Base-by-base conservation (phyloP, 1,140 invertebrate species). In the Caenorhabditis inopinata region DNA sequence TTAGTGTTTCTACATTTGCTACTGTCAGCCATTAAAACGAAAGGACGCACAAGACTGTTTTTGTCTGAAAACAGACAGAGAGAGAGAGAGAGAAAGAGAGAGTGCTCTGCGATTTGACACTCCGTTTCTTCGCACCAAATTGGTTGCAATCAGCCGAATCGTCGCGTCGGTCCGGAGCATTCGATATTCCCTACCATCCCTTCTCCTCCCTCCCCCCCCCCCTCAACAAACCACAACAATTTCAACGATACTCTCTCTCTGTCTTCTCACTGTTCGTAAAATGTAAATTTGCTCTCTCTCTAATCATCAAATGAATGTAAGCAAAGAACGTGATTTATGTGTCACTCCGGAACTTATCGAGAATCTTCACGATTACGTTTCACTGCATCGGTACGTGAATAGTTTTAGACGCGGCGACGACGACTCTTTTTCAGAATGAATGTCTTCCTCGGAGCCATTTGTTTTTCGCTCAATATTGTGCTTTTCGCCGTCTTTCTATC, bases 231-330 rank as follows among this genome's bases (percentile, higher is more conserved):
- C n/a, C n/a, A n/a, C n/a, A n/a, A n/a, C n/a, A n/a, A n/a, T n/a
- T n/a, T n/a, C n/a, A n/a, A n/a, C n/a, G n/a, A n/a, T 32, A 38
- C 25, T 68, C 4, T 38, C 12, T 68, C 25, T 68, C 58, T 29
- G n/a, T 42, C 38, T 32, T 68, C 29, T 68, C n/a, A 21, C 25
- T 1, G 21, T 29, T 68, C 32, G n/a, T 68, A 68, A 68, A 68
- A 68, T 68, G 58, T 68, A 38, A 68, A 68, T 68, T 68, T 68
- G 58, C 32, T 18, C n/a, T 68, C 48, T 23, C 51, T 29, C 58
- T 68, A 68, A 68, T 68, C 32, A 68, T 68, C 58, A 68, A 68
- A 68, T 68, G 58, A 68, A 68, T 68, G 18, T 7, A 68, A 68
- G 32, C 32, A 68, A 32, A 32, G 58, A 68, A 23, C 32, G 58